A percentile compares a stretch with the other conserved stretches of the same genome.
These are phyloP conservation scores for Colletes collaris DNA, from an alignment of 2,888 invertebrate genomes.

Conservation along the genomic window DNA sequence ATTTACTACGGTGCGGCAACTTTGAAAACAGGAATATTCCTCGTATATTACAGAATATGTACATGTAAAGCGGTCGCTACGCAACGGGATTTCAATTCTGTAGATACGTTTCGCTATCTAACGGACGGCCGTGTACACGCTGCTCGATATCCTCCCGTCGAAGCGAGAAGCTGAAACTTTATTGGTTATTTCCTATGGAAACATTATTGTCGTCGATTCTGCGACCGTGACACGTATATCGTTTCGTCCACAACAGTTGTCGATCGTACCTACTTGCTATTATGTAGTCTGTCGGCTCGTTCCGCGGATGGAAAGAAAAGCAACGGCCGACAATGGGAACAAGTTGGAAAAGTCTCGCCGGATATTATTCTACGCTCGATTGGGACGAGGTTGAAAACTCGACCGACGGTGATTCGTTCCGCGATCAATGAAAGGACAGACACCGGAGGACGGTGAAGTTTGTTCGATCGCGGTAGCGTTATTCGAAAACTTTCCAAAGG, in stretches of 20 bases:
- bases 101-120: too few species aligned
- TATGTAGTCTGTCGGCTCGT: neutral
- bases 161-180: constrained; percentile 6
- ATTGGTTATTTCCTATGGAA: neutral
- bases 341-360: neutral
- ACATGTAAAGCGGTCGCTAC: too few species aligned
- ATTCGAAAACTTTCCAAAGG: neutral
- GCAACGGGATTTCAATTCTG: too few species aligned
- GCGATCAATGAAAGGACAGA: neutral
- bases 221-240: neutral
- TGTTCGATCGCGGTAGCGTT: constrained; percentile 27
- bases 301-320: constrained; percentile 1
- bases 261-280: neutral
- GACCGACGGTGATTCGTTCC: neutral
- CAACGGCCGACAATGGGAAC: constrained; percentile 12
- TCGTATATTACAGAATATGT: too few species aligned
- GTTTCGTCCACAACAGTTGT: neutral
- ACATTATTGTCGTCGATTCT: constrained; percentile 23
- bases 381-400: neutral
- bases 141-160: neutral
- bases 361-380: constrained; percentile 9
- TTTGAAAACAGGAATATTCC: too few species aligned
- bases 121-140: too few species aligned
- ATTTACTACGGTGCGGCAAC: too few species aligned
- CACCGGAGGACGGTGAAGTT: constrained; percentile 6